A percentile compares a stretch with the other conserved stretches of the same genome.
Evolutionary conservation across 2,888 invertebrate species (phyloP).

Genomic region (Amorpha juglandis): DNA sequence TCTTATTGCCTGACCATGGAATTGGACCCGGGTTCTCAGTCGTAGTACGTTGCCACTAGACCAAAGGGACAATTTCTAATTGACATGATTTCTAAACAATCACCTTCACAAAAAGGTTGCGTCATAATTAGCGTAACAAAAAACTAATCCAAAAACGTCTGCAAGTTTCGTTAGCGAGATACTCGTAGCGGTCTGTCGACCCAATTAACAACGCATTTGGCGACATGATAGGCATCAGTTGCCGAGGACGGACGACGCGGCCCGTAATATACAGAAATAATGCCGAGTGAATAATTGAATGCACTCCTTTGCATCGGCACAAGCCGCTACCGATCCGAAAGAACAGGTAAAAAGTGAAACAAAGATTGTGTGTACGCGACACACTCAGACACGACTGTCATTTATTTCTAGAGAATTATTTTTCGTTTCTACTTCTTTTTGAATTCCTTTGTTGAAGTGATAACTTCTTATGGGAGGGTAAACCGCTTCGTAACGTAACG

Average conservation of each 20-base stretch:
- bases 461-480: too few species aligned
- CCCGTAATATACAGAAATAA: conserved; percentile 50
- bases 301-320: conserved; percentile 58
- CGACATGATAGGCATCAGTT: conserved; percentile 60
- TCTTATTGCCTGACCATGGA: too few species aligned
- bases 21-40: too few species aligned
- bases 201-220: conserved; percentile 57
- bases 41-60: too few species aligned
- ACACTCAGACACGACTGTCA: conserved; percentile 42
- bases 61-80: neutral
- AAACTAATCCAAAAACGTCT: neutral
- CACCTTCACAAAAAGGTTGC: neutral
- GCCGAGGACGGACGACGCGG: conserved; percentile 17
- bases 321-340: conserved; percentile 68
- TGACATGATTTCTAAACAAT: neutral
- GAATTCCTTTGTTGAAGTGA: too few species aligned
- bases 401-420: too few species aligned
- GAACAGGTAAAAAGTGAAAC: conserved; percentile 50
- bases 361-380: conserved; percentile 42
- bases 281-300: conserved; percentile 65
- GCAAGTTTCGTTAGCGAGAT: conserved; percentile 1
- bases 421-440: too few species aligned
- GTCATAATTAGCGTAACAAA: conserved; percentile 10
- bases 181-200: conserved; percentile 21
- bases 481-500: too few species aligned